Percentiles rank a stretch among this genome's conserved stretches.
Conservation (phyloP, 2,113 vertebrate species). For the Empidonax traillii region DNA sequence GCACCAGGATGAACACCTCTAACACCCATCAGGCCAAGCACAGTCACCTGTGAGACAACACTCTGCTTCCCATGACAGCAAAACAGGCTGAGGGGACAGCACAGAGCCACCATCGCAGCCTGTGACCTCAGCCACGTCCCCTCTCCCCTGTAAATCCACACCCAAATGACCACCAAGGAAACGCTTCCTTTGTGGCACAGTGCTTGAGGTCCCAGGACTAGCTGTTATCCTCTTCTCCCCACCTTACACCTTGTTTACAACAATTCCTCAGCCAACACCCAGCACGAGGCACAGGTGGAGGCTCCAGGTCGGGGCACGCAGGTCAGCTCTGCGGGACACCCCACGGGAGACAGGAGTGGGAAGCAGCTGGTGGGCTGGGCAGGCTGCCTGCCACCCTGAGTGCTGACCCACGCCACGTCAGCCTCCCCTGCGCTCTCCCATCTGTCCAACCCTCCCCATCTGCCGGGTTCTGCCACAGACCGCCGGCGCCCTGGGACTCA, state of each 20-base stretch:
- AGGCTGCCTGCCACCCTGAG: neutral
- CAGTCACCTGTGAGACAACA: neutral
- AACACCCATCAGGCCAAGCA: accelerated
- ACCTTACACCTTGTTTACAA: neutral
- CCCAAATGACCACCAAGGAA: neutral
- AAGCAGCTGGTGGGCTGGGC: neutral
- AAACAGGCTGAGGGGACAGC: neutral
- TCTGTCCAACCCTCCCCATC: neutral
- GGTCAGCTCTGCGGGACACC: accelerated
- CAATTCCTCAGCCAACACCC: neutral
- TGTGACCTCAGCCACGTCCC: neutral
- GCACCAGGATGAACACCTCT: neutral
- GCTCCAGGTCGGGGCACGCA: neutral
- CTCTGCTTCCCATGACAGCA: neutral
- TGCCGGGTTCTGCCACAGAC: neutral
- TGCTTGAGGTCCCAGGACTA: neutral
- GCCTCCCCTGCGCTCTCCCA: neutral
- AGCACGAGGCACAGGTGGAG: neutral
- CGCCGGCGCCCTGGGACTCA: neutral
- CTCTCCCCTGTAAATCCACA: neutral
- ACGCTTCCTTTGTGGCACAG: accelerated
- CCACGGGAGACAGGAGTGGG: neutral
- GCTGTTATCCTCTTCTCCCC: neutral
- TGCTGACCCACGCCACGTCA: neutral
- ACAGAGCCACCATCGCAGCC: neutral